Base-by-base conservation (phyloP, 2,113 vertebrate species). In the mouse (Mus musculus) region DNA sequence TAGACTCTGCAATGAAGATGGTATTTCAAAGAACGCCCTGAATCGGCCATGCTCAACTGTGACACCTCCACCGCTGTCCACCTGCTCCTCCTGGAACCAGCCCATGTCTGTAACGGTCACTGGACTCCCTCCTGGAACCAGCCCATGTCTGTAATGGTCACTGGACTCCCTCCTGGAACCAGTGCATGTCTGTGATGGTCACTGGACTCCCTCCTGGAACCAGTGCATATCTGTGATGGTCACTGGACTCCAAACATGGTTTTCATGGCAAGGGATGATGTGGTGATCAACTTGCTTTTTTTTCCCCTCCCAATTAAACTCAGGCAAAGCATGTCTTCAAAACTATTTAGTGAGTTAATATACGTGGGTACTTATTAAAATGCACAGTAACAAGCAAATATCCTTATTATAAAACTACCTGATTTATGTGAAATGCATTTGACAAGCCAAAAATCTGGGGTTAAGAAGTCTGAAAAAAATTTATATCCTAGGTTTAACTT, bases 401-500 rank as follows among this genome's bases (percentile, higher is more conserved):
- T 59, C 92, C 87, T 95, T 80, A 39, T 67, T 20, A 7, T n/a
- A 93, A 76, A 97, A 92, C 97, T 98, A 95, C 97, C 97, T 97
- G 97, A 97, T 98, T 96, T 98, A 96, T 97, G 91, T 94, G 94
- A 96, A 88, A 97, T 95, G 89, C 97, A 87, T 97, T 98, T 95
- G 96, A 91, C 72, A 95, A 91, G 96, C 94, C 97, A 97, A 98
- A 94, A 72, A 36, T 93, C 95, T 94, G 8, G 93, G 88, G 20
- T 92, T 56, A 97, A 96, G 96, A 89, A 90, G 98, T 98, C 94
- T 95, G 96, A 95, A 59, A 59, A 92, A 84, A 63, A 88, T 67
- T 87, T 69, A 80, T 91, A 92, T 95, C 91, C 89, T 95, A 81
- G 95, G 93, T 97, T 95, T 86, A 76, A 97, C 93, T 97, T 97